Evolutionary conservation across 2,797 vertebrate species (phyloP).

Genomic region (Eospalax fontanierii): DNA sequence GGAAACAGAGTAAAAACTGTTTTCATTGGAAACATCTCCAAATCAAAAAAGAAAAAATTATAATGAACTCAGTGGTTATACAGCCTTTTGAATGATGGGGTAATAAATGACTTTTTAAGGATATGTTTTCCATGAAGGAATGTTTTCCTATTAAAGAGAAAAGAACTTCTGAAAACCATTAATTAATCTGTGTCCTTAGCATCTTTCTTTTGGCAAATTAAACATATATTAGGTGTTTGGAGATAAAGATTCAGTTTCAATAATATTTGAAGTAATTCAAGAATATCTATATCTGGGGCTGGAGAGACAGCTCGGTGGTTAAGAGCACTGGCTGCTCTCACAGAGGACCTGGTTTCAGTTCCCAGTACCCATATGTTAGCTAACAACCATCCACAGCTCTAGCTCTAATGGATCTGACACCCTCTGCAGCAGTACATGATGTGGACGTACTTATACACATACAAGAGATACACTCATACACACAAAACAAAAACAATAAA

Average conservation of each 20-base stretch:
- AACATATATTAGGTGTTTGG: not conserved
- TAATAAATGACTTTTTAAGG: slow-evolving; percentile 3
- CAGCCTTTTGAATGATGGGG: not conserved
- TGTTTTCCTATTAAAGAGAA: not conserved
- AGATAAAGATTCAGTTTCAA: not conserved
- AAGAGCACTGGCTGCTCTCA: too few relatives aligned
- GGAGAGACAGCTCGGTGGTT: too few relatives aligned
- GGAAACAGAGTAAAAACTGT: not conserved
- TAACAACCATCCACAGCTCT: too few relatives aligned
- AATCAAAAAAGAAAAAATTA: not conserved
- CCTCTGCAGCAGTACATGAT: too few relatives aligned
- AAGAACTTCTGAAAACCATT: not conserved
- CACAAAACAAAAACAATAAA: too few relatives aligned
- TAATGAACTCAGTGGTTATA: not conserved
- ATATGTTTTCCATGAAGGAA: not conserved
- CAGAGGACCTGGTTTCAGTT: too few relatives aligned
- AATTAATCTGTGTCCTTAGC: slow-evolving; percentile 20
- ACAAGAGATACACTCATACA: too few relatives aligned
- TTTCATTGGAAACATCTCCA: not conserved
- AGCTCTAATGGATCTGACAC: too few relatives aligned
- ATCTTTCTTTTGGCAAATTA: slow-evolving; percentile 66
- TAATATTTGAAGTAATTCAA: slow-evolving; percentile 61
- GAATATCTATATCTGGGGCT: slow-evolving; percentile 15
- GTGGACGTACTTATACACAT: too few relatives aligned
- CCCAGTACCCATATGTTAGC: too few relatives aligned